Conservation (phyloP, 2,888 invertebrate species). For the Cremastinae sp. region DNA sequence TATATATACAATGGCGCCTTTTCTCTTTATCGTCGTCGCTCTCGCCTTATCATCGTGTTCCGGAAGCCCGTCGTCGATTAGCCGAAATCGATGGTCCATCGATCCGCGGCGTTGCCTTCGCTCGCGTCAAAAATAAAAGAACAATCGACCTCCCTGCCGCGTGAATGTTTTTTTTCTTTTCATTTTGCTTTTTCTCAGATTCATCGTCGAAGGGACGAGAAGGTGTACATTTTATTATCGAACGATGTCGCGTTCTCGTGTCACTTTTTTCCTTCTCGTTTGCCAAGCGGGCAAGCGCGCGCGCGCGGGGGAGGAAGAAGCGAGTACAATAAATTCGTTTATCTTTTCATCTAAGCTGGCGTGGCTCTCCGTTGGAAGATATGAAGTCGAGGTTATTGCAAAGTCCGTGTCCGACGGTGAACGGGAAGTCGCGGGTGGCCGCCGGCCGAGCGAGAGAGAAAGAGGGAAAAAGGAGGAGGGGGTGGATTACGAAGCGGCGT, state of each 20-base stretch:
- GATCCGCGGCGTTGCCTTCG: not conserved
- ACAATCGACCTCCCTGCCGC: not conserved
- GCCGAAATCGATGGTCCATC: conserved; percentile 12
- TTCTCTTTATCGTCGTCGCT: conserved; percentile 2
- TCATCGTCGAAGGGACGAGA: conserved; percentile 1
- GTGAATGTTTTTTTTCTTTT: not conserved
- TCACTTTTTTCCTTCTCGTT: conserved; percentile 57
- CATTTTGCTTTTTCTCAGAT: not conserved
- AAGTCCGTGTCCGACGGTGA: conserved; percentile 58
- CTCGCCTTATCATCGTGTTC: conserved; percentile 9
- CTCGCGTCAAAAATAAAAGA: not conserved
- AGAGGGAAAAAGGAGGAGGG: conserved; percentile 26
- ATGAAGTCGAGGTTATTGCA: conserved; percentile 68
- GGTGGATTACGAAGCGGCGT: conserved; percentile 61
- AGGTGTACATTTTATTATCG: conserved; percentile 38
- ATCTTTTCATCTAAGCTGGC: conserved; percentile 74
- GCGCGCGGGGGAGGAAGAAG: not conserved
- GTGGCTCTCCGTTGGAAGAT: conserved; percentile 71
- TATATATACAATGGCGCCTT: no score
- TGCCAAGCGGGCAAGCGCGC: conserved; percentile 12
- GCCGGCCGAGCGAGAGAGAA: conserved; percentile 23
- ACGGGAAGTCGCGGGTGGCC: conserved; percentile 45
- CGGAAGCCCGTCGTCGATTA: not conserved
- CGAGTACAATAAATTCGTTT: conserved; percentile 74
- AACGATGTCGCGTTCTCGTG: conserved; percentile 38